phyloP scores from a whole-genome alignment of 2,888 invertebrate species.

The Catocala nupta region DNA sequence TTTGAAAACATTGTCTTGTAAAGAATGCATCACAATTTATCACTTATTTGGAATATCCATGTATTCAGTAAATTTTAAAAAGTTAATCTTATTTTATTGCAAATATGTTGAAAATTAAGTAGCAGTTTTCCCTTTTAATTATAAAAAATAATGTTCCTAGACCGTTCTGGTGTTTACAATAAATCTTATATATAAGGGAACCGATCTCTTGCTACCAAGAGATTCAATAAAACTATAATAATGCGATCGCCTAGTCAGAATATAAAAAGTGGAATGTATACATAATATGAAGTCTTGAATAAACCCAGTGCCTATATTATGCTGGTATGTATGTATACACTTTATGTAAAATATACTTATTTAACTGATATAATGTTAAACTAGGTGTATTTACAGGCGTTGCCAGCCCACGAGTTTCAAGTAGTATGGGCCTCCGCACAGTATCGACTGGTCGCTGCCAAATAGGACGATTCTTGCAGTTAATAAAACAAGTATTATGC shows the following conservation, averaged over 20 bases:
- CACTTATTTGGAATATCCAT: no score
- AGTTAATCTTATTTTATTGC: no score
- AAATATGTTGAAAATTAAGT: no score
- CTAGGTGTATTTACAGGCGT: conserved; percentile 47
- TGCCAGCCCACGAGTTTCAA: conserved; percentile 27
- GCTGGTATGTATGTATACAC: conserved; percentile 29
- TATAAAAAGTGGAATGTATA: conserved; percentile 39
- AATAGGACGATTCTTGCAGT: no score
- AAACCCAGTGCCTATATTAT: conserved; percentile 51
- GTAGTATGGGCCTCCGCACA: conserved; percentile 25
- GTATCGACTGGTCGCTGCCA: background rate
- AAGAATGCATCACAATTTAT: no score
- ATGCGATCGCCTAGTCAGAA: conserved; percentile 3
- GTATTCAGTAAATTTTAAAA: no score
- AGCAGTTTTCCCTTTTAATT: no score
- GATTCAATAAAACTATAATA: conserved; percentile 7
- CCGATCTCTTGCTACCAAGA: conserved; percentile 10
- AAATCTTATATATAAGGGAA: background rate
- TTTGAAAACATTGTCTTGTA: no score
- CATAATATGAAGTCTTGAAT: conserved; percentile 14
- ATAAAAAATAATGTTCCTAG: no score
- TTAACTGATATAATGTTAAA: conserved; percentile 28
- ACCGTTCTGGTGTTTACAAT: background rate
- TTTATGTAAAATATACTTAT: conserved; percentile 3
- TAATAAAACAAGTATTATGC: no score